These are phyloP conservation scores for Neodiprion virginianus DNA, from an alignment of 1,140 invertebrate genomes.

Conservation along the genomic window DNA sequence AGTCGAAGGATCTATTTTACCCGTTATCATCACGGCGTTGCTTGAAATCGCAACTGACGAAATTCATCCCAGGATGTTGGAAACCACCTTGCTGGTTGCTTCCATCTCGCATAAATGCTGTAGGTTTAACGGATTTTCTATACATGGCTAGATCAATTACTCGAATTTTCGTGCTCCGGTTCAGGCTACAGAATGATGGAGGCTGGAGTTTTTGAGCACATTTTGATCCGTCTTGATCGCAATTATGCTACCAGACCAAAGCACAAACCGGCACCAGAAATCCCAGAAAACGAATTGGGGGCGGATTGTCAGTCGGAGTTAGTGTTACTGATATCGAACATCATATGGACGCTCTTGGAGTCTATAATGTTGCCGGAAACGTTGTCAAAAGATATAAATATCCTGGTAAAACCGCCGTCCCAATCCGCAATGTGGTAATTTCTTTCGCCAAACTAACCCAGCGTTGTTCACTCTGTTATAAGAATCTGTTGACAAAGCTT, in stretches of 20 bases:
- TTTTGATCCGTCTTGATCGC: slow-evolving; percentile 40
- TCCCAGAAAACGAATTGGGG: neutral
- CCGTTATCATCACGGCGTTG: slow-evolving; percentile 33
- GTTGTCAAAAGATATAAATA: neutral
- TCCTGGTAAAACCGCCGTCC: slow-evolving; percentile 9
- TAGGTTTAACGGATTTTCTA: slow-evolving; percentile 33
- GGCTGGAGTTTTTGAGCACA: slow-evolving; percentile 35
- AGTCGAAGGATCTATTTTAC: slow-evolving; percentile 40
- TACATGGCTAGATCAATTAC: neutral
- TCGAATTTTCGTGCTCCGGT: neutral
- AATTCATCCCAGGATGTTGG: slow-evolving; percentile 34
- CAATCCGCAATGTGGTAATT: slow-evolving; percentile 39
- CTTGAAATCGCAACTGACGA: slow-evolving; percentile 24
- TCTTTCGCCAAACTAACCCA: neutral
- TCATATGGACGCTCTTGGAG: slow-evolving; percentile 40
- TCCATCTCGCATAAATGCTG: slow-evolving; percentile 37
- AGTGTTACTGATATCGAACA: slow-evolving; percentile 33
- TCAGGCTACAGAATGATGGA: slow-evolving; percentile 44
- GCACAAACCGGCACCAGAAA: slow-evolving; percentile 21
- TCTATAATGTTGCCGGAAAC: slow-evolving; percentile 27
- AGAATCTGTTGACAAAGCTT: too few relatives aligned
- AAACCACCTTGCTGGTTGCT: slow-evolving; percentile 33
- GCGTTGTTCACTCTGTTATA: too few relatives aligned
- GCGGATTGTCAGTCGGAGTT: neutral
- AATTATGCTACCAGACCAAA: slow-evolving; percentile 24